Evolutionary conservation across 2,113 vertebrate genomes (phyloP).

Genomic region (Indri indri): DNA sequence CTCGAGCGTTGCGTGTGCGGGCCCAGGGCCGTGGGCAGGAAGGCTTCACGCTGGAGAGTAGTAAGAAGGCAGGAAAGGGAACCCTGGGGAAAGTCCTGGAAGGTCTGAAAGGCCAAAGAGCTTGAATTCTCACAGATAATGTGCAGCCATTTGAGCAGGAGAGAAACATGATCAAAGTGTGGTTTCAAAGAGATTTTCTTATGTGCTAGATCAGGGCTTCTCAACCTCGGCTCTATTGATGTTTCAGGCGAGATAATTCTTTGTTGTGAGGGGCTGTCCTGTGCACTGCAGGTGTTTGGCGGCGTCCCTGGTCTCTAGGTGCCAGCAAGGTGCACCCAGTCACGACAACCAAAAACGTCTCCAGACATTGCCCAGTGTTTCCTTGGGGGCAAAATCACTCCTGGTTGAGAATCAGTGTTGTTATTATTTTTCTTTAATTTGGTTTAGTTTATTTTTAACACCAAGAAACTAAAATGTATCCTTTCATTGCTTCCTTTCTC

Average conservation of each 20-base stretch:
- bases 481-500: background rate
- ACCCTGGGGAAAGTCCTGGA: constrained; percentile 3
- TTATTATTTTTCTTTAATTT: background rate
- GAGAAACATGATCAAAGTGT: background rate
- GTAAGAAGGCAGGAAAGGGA: background rate
- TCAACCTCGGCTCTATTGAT: background rate
- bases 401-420: background rate
- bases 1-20: background rate
- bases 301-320: background rate
- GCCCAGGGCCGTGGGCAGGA: background rate
- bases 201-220: background rate
- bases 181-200: constrained; percentile 4
- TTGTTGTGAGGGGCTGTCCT: background rate
- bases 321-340: background rate
- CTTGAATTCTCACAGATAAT: constrained; percentile 17
- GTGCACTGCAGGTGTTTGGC: background rate
- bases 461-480: background rate
- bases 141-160: background rate
- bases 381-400: background rate
- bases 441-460: background rate
- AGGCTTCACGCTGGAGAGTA: background rate
- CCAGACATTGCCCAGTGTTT: background rate
- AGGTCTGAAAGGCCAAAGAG: background rate
- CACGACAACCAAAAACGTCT: background rate
- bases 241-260: background rate